Conservation (phyloP, 2,113 vertebrate genomes). For the Indri indri region DNA sequence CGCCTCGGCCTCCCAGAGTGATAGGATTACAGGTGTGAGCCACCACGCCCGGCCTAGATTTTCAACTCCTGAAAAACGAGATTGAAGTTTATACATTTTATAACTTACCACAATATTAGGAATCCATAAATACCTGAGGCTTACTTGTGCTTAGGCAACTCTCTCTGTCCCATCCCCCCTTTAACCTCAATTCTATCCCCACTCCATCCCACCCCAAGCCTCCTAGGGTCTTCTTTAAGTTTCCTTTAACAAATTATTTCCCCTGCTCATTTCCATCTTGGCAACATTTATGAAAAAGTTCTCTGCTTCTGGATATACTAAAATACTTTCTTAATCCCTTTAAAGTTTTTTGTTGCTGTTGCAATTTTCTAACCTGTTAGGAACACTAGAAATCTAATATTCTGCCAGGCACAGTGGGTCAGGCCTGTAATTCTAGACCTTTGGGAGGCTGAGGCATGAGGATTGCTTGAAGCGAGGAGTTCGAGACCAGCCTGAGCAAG, state of each 20-base stretch:
- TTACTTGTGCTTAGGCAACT: background rate
- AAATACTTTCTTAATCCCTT: background rate
- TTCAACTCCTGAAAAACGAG: background rate
- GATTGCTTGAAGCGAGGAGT: too few species aligned
- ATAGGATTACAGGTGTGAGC: too few species aligned
- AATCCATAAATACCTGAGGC: background rate
- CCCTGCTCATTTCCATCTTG: background rate
- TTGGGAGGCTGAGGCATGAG: too few species aligned
- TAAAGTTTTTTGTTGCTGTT: background rate
- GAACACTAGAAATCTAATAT: background rate
- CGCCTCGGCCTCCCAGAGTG: too few species aligned
- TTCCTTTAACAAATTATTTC: conserved; percentile 42
- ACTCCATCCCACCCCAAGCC: background rate
- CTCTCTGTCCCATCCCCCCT: background rate
- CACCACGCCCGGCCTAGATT: background rate
- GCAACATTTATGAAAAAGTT: background rate
- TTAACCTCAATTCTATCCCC: background rate
- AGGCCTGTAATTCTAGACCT: too few species aligned
- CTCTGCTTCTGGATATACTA: background rate
- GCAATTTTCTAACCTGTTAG: conserved; percentile 1
- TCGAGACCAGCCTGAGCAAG: too few species aligned
- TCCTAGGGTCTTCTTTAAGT: background rate
- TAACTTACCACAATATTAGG: background rate
- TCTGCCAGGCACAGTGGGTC: too few species aligned
- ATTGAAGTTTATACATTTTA: background rate